phyloP scores from a whole-genome alignment of 2,113 vertebrate genomes.

The Neogale vison region DNA sequence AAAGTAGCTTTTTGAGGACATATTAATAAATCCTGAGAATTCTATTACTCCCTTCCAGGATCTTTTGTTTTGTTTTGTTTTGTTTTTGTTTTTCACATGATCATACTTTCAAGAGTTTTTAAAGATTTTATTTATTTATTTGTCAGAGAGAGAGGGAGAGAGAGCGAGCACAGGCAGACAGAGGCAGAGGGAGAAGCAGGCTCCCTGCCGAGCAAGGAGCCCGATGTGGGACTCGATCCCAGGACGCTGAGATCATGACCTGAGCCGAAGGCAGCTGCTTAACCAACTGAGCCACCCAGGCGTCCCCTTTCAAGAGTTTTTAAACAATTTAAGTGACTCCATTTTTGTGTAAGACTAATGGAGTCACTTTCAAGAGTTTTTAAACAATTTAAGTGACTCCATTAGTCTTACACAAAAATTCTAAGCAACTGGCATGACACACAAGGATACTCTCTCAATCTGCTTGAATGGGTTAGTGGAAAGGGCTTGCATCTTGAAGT shows the following conservation, averaged over 20 bases:
- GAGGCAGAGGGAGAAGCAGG: too few species aligned
- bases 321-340: too few species aligned
- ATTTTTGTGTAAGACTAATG: too few species aligned
- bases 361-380: neutral
- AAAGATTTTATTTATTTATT: too few species aligned
- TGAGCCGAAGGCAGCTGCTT: too few species aligned
- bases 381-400: neutral
- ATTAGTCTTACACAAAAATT: neutral
- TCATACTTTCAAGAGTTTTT: neutral
- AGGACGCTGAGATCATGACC: too few species aligned
- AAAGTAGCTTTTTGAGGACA: neutral
- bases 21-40: neutral
- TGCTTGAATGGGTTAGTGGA: neutral
- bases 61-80: neutral
- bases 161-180: too few species aligned
- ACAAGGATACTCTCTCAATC: neutral
- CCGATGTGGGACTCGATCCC: too few species aligned
- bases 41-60: neutral
- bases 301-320: too few species aligned
- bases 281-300: too few species aligned
- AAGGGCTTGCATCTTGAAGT: neutral
- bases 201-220: too few species aligned
- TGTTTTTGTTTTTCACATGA: neutral
- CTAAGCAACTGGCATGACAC: neutral
- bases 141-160: too few species aligned